These are phyloP conservation scores for Cephus spinipes DNA, from an alignment of 2,888 invertebrate genomes.

Conservation along the genomic window DNA sequence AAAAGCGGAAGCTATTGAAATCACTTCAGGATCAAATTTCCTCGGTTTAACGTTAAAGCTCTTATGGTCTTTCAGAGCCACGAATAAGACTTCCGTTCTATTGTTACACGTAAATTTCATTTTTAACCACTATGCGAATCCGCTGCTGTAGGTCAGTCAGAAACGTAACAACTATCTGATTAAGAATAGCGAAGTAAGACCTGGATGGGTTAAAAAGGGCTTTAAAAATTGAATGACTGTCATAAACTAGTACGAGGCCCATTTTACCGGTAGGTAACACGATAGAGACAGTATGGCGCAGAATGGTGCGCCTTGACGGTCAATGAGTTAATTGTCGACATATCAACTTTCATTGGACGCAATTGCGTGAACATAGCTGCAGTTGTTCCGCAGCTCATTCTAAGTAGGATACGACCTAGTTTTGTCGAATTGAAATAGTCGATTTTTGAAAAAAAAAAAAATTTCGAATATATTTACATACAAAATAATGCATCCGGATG, in stretches of 20 bases:
- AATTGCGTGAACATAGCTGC: slow-evolving; percentile 48
- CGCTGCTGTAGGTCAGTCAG: neutral
- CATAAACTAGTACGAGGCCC: neutral
- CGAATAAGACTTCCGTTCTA: neutral
- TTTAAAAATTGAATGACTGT: neutral
- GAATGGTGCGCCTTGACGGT: slow-evolving; percentile 32
- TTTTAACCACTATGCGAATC: neutral
- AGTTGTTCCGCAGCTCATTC: slow-evolving; percentile 40
- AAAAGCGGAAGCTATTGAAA: neutral
- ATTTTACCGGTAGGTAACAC: neutral
- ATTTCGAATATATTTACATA: neutral
- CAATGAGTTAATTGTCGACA: slow-evolving; percentile 59
- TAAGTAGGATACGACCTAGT: slow-evolving; percentile 54
- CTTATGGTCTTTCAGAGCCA: neutral
- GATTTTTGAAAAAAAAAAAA: neutral
- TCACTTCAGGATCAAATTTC: slow-evolving; percentile 16
- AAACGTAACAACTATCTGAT: neutral
- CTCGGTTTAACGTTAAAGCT: slow-evolving; percentile 16
- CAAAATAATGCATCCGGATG: neutral
- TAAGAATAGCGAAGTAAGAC: neutral
- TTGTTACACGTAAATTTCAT: neutral
- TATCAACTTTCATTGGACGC: slow-evolving; percentile 62
- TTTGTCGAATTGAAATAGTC: slow-evolving; percentile 8
- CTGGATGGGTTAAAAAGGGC: neutral
- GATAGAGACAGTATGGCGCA: neutral